Evolutionary conservation across 2,797 vertebrate genomes (phyloP), one percentile per base, ranked within the genome.

Genomic region (Esox masquinongy): DNA sequence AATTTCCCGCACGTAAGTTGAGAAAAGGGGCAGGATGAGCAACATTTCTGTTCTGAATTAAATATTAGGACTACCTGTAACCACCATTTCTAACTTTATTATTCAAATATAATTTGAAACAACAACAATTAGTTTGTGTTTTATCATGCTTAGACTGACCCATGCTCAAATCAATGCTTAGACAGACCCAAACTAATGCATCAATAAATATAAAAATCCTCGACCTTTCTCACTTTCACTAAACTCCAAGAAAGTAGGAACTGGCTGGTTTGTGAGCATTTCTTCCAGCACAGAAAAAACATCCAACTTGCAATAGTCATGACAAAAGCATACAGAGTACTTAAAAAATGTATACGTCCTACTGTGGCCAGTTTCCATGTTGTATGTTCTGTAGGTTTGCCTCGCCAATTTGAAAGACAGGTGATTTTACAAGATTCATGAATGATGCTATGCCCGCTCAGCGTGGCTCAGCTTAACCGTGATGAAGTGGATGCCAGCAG

Each of bases 401-500:
- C 56, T 12, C 56, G 12, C 56, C 56, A 61, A 12, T 61, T 61
- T 61, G 56, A 61, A 61, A 61, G 56, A 26, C 9, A 61, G 56
- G 19, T 61, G 7, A 61, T 61, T 61, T 61, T 24, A 11, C 56
- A 61, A 24, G 3, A 61, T 11, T 14, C 9, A 87, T 87, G 85
- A 91, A 81, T 84, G 85, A 90, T 88, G 53, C 78, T 80, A 86
- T 70, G 71, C 74, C 77, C 82, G 82, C 78, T 85, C 86, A 85
- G 77, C 90, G 87, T 90, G 84, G 82, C 79, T 88, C 74, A 89
- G 88, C 89, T 91, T 93, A 93, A 88, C 93, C 91, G 92, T 92
- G 95, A 95, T 96, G 94, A 96, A 95, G 95, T 95, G 91, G 94
- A 95, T 95, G 90, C 93, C 93, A 91, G 94, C 93, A 95, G 95